Conservation (phyloP, 23 tunicate genomes). For the Diplosoma virens region DNA sequence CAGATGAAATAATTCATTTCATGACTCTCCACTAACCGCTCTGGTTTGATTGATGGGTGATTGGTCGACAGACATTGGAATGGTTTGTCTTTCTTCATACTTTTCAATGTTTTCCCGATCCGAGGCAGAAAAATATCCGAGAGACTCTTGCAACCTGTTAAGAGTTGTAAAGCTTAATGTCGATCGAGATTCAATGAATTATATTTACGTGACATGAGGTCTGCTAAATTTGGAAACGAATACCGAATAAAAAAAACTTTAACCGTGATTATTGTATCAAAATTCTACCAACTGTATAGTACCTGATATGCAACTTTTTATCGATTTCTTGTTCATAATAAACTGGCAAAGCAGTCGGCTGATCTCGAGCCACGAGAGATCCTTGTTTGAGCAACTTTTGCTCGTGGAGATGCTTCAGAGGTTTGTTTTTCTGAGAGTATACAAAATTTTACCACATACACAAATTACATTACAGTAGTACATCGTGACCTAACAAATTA, state of each 20-base stretch:
- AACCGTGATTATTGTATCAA: neutral
- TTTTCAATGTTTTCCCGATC: neutral
- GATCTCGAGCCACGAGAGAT: neutral
- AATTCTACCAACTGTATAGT: neutral
- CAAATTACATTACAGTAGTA: too few relatives aligned
- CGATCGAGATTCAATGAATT: too few relatives aligned
- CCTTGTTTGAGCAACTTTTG: slow-evolving; percentile 3
- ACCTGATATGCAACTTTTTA: neutral
- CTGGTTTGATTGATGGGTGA: too few relatives aligned
- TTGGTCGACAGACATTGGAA: slow-evolving; percentile 7
- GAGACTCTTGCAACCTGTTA: too few relatives aligned
- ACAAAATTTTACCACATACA: neutral
- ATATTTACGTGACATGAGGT: too few relatives aligned
- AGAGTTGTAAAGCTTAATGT: too few relatives aligned
- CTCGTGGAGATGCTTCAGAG: slow-evolving; percentile 8
- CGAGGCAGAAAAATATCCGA: neutral
- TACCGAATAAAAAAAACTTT: too few relatives aligned
- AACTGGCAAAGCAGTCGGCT: neutral
- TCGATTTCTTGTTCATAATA: slow-evolving; percentile 2
- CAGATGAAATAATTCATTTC: too few relatives aligned
- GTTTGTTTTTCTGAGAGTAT: neutral
- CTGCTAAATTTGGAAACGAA: too few relatives aligned
- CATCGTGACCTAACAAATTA: too few relatives aligned
- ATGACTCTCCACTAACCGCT: too few relatives aligned
- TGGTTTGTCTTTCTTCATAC: slow-evolving; percentile 12